These are phyloP conservation scores for Camponotus vicinus DNA, from an alignment of 1,140 invertebrate species.

Conservation along the genomic window DNA sequence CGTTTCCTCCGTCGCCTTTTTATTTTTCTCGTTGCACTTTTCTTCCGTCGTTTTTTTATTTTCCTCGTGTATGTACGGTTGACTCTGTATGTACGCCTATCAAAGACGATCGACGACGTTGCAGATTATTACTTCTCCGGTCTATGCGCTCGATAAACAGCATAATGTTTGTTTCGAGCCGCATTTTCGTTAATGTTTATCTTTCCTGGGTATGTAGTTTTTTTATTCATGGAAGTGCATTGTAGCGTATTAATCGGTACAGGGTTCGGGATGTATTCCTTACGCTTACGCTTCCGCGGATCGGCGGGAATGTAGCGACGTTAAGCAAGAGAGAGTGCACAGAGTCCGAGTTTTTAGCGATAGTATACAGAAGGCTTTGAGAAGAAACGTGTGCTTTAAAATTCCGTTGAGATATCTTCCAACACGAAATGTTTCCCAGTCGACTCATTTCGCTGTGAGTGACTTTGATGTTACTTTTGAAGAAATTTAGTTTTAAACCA, in stretches of 20 bases:
- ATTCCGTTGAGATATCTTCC: slow-evolving; percentile 53
- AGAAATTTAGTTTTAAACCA: slow-evolving; percentile 55
- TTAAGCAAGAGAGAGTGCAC: background rate
- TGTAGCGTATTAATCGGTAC: slow-evolving; percentile 11
- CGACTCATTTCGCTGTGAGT: slow-evolving; percentile 35
- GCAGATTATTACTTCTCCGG: slow-evolving; percentile 38
- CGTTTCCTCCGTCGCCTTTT: background rate
- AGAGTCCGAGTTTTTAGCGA: slow-evolving; percentile 37
- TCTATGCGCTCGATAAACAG: background rate
- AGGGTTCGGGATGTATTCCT: background rate
- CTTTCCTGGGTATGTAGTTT: background rate
- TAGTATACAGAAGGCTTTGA: slow-evolving; percentile 27
- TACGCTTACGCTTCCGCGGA: slow-evolving; percentile 17
- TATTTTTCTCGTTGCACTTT: background rate
- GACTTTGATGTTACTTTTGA: slow-evolving; percentile 53
- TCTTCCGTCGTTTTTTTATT: background rate
- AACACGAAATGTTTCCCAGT: slow-evolving; percentile 36
- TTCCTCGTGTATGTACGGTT: background rate
- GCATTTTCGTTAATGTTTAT: slow-evolving; percentile 26
- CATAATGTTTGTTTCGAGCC: background rate
- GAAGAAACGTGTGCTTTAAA: slow-evolving; percentile 49
- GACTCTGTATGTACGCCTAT: background rate
- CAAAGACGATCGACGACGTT: slow-evolving; percentile 30
- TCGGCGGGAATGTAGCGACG: slow-evolving; percentile 30
- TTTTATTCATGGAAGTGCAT: slow-evolving; percentile 14